Evolutionary conservation across 2,797 vertebrate genomes (phyloP), one percentile per base, ranked within the genome.

Genomic region (Hylomyscus alleni): DNA sequence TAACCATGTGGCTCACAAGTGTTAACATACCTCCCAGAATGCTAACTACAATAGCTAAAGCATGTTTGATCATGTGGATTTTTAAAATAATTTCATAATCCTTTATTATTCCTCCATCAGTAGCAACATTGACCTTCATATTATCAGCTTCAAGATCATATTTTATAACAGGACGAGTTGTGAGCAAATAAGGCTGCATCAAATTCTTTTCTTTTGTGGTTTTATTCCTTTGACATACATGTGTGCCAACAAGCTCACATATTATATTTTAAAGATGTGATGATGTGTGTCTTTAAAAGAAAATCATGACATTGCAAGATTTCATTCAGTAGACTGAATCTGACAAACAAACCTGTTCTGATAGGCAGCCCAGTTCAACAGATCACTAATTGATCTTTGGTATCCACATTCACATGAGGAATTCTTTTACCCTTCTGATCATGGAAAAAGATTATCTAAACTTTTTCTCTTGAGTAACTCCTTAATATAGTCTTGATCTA

Each of bases 121-220:
- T 88, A 73, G 95, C 80, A 76, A 44, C 91, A 95, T 62, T 96
- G 95, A 97, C 97, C 95, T 98, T 96, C 92, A 88, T 6, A 95
- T 58, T 17, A 95, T 91, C 80, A 58, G 37, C 89, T 97, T 95
- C 83, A 97, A 97, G 93, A 96, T 94, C 94, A 96, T 94, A 94
- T 90, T 91, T 47, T 52, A 82, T 31, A 84, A 83, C 44, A 80
- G 52, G 24, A 37, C 56, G 50, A 56, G 34, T 72, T 89, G 47
- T 89, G n/a, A 77, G n/a, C 60, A 77, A 50, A 87, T n/a, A 91
- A 19, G 0, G 24, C 40, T 81, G 40, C 4, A 24, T 89, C 50
- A 17, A 83, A 93, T 77, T 19, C 29, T 31, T 92, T 60, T 56
- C 31, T 91, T 44, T 54, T 86, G 26, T 73, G 24, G 3, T 82